phyloP scores from a whole-genome alignment of 2,113 vertebrate species.

The Ceyx margarethae region DNA sequence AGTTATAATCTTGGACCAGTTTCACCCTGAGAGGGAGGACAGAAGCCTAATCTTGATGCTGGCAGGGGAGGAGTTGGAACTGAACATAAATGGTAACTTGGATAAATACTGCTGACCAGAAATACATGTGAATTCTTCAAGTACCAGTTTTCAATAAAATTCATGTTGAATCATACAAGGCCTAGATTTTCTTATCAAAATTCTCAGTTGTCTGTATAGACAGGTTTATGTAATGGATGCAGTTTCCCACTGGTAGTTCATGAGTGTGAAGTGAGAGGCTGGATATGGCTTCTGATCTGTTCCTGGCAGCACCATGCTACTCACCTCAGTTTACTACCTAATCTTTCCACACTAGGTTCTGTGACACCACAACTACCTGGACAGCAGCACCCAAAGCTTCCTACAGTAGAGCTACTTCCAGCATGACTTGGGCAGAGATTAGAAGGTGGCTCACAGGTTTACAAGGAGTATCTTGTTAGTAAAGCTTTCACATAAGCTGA shows the following conservation, averaged over 20 bases:
- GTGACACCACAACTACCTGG: neutral
- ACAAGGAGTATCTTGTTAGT: neutral
- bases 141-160: neutral
- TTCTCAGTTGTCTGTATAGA: neutral
- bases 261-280: neutral
- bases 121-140: neutral
- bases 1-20: fast-evolving
- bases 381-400: neutral
- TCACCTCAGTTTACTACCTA: neutral
- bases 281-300: neutral
- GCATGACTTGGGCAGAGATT: neutral
- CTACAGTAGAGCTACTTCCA: neutral
- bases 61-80: neutral
- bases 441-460: neutral
- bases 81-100: neutral
- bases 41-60: neutral
- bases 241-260: neutral
- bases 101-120: neutral
- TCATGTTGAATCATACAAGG: neutral
- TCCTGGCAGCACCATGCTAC: neutral
- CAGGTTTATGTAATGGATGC: neutral
- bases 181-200: neutral
- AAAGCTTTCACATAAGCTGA: neutral
- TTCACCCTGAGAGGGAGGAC: neutral
- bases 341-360: neutral